Evolutionary conservation across 2,888 invertebrate genomes (phyloP), one percentile per base, ranked within the genome.

Genomic region (Allophyes oxyacanthae): DNA sequence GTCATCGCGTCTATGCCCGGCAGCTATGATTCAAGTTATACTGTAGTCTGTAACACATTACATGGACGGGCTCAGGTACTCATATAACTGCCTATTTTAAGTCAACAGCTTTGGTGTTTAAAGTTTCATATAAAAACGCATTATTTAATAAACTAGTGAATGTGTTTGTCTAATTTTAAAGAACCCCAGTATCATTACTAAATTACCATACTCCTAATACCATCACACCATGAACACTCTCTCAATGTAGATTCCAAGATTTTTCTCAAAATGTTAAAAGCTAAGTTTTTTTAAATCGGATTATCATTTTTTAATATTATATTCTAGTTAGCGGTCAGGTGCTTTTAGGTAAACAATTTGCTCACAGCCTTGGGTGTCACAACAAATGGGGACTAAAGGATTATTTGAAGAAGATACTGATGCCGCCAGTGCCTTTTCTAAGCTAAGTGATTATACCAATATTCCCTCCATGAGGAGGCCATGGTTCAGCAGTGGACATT

Each of bases 61-160:
- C 20, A 43, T 25, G 59, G 66, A 55, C 46, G 43, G 61, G 51
- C 20, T 49, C 34, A 20, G 20, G 20, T 32, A 44, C 20, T 20
- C n/a, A 26, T 30, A 42, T 30, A 42, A 32, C 20, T 34, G 33
- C 36, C 36, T 46, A 30, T 11, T 34, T 44, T 9, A 38, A 46
- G n/a, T n/a, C n/a, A n/a, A 43, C 32, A 46, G 26, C 37, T 60
- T 55, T 61, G 37, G 54, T 66, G 65, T 51, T 59, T 36, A 9
- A 34, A 11, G 33, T 63, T 52, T 42, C 25, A 6, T 48, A 52
- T 46, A 40, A 54, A 33, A 14, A 9, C 28, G n/a, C 15, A 26
- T n/a, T 14, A 28, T 1, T 32, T 15, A 48, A 52, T 46, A 33
- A 40, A 43, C 49, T 48, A 63, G 38, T 28, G 36, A 60, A 44